phyloP scores from a whole-genome alignment of 2,888 invertebrate species.

The Alcis repandata region DNA sequence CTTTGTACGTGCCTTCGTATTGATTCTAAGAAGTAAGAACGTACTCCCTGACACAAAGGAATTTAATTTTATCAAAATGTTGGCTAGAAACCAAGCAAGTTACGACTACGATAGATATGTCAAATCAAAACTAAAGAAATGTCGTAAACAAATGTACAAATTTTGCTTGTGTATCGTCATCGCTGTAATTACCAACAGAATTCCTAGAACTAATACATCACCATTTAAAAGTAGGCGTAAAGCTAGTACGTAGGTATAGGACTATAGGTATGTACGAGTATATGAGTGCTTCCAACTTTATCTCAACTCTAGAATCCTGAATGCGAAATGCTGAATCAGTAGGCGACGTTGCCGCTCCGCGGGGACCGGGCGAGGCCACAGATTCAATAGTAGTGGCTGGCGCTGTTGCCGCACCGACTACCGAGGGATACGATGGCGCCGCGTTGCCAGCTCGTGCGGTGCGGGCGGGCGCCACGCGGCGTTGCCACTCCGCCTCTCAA shows the following conservation, averaged over 20 bases:
- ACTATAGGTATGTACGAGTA: background rate
- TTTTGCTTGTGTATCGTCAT: background rate
- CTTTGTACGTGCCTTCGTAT: too few species aligned
- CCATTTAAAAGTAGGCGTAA: background rate
- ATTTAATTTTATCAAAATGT: constrained; percentile 3
- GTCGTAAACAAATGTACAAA: background rate
- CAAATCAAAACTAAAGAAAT: background rate
- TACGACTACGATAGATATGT: background rate
- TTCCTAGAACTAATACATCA: background rate
- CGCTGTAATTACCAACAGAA: background rate
- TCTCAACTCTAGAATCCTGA: constrained; percentile 51
- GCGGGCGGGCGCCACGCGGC: constrained; percentile 72
- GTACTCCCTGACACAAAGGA: background rate
- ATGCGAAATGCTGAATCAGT: constrained; percentile 82
- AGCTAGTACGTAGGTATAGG: background rate
- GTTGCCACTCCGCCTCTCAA: constrained; percentile 69
- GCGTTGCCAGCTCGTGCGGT: constrained; percentile 77
- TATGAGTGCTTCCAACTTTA: constrained; percentile 9
- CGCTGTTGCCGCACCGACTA: constrained; percentile 68
- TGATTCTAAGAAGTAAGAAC: too few species aligned
- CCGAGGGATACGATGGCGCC: constrained; percentile 68
- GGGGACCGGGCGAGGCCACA: constrained; percentile 42
- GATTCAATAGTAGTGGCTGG: constrained; percentile 1
- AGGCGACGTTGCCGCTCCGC: constrained; percentile 74
- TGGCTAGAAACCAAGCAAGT: constrained; percentile 5